Evolutionary conservation across 2,888 invertebrate species (phyloP).

Genomic region (Macrosiphum euphorbiae): DNA sequence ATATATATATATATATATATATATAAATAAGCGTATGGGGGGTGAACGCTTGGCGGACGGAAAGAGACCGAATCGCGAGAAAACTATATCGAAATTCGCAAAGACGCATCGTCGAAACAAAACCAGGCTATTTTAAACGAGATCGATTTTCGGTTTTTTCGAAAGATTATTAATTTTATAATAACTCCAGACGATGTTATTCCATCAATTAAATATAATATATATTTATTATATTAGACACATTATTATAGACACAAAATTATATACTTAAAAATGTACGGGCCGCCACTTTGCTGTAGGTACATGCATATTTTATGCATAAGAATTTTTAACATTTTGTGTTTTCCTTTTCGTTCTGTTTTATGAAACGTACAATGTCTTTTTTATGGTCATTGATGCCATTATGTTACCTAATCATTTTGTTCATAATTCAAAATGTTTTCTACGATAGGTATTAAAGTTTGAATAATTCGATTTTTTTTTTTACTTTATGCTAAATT

Average conservation of each 20-base stretch:
- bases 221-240: background rate
- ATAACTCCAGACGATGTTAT: background rate
- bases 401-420: background rate
- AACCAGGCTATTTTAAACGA: background rate
- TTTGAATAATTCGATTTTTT: conserved; percentile 17
- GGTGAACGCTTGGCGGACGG: background rate
- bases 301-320: background rate
- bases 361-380: background rate
- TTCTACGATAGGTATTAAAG: background rate
- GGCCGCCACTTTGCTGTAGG: background rate
- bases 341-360: background rate
- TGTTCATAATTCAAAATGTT: background rate
- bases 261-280: background rate
- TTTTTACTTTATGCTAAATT: background rate
- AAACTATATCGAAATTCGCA: background rate
- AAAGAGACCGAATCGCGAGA: background rate
- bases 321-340: background rate
- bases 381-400: background rate
- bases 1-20: too few relatives aligned
- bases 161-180: background rate
- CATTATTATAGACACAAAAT: background rate
- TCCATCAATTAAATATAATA: too few relatives aligned
- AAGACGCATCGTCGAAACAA: background rate
- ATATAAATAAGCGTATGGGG: background rate
- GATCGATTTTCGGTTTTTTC: background rate